Evolutionary conservation across 2,888 invertebrate species (phyloP).

Genomic region (Dicyrtoma fusca): DNA sequence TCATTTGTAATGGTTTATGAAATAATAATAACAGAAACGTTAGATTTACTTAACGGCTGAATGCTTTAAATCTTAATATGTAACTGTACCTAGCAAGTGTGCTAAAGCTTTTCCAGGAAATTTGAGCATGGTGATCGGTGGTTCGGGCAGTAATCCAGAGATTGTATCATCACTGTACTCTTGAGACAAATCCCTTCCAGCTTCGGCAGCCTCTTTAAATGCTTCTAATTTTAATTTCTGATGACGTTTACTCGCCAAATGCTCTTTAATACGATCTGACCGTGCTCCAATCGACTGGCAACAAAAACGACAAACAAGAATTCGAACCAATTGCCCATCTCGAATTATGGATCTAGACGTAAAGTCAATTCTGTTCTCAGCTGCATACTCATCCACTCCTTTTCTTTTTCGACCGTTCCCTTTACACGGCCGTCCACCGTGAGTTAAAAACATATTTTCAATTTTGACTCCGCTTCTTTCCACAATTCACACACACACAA

Average conservation of each 20-base stretch:
- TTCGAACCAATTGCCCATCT: constrained; percentile 56
- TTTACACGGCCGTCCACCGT: constrained; percentile 57
- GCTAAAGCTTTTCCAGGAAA: constrained; percentile 57
- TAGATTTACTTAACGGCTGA: neutral
- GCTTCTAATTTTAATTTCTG: constrained; percentile 57
- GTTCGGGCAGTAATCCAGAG: constrained; percentile 55
- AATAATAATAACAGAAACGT: constrained; percentile 1
- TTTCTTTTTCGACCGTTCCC: constrained; percentile 57
- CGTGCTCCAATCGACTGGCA: constrained; percentile 57
- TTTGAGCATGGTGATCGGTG: constrained; percentile 57
- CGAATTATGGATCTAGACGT: constrained; percentile 57
- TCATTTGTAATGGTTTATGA: too few species aligned
- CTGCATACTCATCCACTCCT: constrained; percentile 57
- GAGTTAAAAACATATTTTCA: constrained; percentile 53
- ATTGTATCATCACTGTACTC: constrained; percentile 56
- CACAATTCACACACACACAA: constrained; percentile 6
- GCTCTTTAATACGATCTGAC: constrained; percentile 56
- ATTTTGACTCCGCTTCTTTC: neutral
- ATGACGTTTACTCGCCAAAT: constrained; percentile 57
- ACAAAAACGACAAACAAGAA: constrained; percentile 56
- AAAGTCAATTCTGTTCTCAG: constrained; percentile 57
- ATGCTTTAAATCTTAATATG: neutral
- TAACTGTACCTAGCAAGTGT: constrained; percentile 53
- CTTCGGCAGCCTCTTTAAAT: constrained; percentile 56
- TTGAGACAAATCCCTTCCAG: constrained; percentile 55